Base-by-base conservation (phyloP, 1,140 invertebrate species). In the Paraescarpia echinospica region DNA sequence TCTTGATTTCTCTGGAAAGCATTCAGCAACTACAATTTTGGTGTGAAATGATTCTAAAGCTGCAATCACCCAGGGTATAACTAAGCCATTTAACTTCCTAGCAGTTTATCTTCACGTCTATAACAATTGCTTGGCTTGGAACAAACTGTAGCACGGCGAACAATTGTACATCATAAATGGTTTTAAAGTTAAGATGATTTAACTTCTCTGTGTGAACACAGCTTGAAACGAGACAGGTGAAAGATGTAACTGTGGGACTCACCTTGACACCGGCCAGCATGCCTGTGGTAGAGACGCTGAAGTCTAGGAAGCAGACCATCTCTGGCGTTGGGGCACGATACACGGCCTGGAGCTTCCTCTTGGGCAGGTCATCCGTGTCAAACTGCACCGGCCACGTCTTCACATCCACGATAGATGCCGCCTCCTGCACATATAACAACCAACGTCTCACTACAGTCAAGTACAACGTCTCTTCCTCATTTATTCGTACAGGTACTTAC, bases 301-400 rank as follows among this genome's bases (percentile, higher is more conserved):
- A 99, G 96, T 99, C 99, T 77, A 99, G 96, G 96, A 99, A 99
- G 34, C 99, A 99, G 92, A 99, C 97, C 97, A 99, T 99, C 96
- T 99, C 98, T 34, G 98, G 97, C 0, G 98, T 98, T 0, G 98
- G 98, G 18, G 99, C 98, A 93, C 98, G 97, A 95, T 99, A 98
- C 95, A 98, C 97, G 91, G 98, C 97, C 0, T 98, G 97, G 94
- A 99, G 96, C 96, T 99, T 99, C 95, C 98, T 98, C 96, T 99
- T 99, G 90, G 99, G 98, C 97, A 99, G 98, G 96, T 99, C 99
- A 95, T 99, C 99, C 92, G 99, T 99, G 96, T 99, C 99, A 88
- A 99, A 96, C 22, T 99, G 98, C 0, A 98, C 97, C 27, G 99
- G 99, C 99, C 99, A 99, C 33, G 98, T 98, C 96, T 99, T 99